Percentiles rank a stretch among this genome's conserved stretches.
Evolutionary conservation across 1,140 invertebrate genomes (phyloP).

Genomic region (Saccostrea echinata): DNA sequence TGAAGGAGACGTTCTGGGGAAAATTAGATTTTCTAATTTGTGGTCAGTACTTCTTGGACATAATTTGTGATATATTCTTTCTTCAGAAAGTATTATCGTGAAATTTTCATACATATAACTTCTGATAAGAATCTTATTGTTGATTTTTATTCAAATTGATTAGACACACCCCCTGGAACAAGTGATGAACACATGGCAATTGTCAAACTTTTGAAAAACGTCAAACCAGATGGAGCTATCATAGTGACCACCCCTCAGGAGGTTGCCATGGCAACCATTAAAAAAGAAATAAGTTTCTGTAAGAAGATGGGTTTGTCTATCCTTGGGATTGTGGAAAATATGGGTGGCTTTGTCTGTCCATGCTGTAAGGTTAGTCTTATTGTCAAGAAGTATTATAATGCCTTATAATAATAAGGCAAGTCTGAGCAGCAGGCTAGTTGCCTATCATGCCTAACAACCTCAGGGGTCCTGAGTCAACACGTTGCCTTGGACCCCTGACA

Average conservation of each 20-base stretch:
- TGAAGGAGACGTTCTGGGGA: slow-evolving; percentile 93
- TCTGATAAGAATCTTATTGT: background rate
- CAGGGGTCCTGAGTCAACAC: too few species aligned
- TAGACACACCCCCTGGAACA: slow-evolving; percentile 96
- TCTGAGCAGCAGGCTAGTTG: too few species aligned
- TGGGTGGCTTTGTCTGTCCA: slow-evolving; percentile 94
- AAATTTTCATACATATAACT: background rate
- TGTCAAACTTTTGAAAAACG: slow-evolving; percentile 89
- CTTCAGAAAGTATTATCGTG: background rate
- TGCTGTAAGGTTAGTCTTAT: slow-evolving; percentile 82
- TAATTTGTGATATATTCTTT: background rate
- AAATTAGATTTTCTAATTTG: slow-evolving; percentile 95
- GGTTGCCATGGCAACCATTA: slow-evolving; percentile 89
- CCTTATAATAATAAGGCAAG: too few species aligned
- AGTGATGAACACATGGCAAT: slow-evolving; percentile 97
- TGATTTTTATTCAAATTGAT: background rate
- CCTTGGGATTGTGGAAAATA: slow-evolving; percentile 94
- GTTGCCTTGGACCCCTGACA: too few species aligned
- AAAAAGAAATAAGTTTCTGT: slow-evolving; percentile 95
- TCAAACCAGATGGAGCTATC: slow-evolving; percentile 83
- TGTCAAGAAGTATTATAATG: too few species aligned
- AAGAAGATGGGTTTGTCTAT: slow-evolving; percentile 91
- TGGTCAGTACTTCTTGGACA: slow-evolving; percentile 74
- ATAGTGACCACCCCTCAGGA: slow-evolving; percentile 93
- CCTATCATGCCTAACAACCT: too few species aligned